Base-by-base conservation (phyloP, 2,797 vertebrate species). In the Chiloscyllium punctatum region DNA sequence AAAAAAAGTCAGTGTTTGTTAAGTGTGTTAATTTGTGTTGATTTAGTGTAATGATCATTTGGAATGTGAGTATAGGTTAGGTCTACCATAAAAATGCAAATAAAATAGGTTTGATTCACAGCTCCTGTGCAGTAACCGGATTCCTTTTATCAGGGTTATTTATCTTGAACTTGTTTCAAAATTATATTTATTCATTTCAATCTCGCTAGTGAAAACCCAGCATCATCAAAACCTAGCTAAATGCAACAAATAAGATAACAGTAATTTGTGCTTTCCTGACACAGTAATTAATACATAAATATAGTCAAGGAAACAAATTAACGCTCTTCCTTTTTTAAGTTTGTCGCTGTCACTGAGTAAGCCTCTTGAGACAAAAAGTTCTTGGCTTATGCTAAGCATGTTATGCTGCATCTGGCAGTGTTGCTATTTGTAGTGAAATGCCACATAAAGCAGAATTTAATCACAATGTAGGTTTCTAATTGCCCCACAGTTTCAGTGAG, bases 241-340 rank as follows among this genome's bases (percentile, higher is more conserved):
- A 84, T 42, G 42, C 37, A 48, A 48, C 82, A 48, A 84, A 84
- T 84, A 84, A 84, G 37, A 48, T 84, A 84, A 42, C 90, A 68
- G 66, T 69, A 92, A 68, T 92, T 69, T 68, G n/a, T 92, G 90
- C 25, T 69, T 92, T 37, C n/a, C 90, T 69, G 90, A 42, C 88
- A 92, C 21, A 69, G n/a, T 92, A 92, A 92, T 77, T 30, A 72
- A 94, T 57, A 95, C 42, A 53, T 95, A 72, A 74, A 74, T 94
- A 94, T 77, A 74, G 94, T 74, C 42, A 95, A 95, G 94, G 94
- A 74, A 74, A 95, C 94, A 95, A 95, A 95, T 95, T 95, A 74
- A 95, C 71, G 53, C 71, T 95, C 69, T 95, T 53, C 25, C 25
- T 95, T 74, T 62, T 95, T 77, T 95, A 95, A 95, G 94, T 94